Percentiles rank a stretch among this genome's conserved stretches.
phyloP scores from a whole-genome alignment of 2,797 vertebrate species.

The Peromyscus eremicus region DNA sequence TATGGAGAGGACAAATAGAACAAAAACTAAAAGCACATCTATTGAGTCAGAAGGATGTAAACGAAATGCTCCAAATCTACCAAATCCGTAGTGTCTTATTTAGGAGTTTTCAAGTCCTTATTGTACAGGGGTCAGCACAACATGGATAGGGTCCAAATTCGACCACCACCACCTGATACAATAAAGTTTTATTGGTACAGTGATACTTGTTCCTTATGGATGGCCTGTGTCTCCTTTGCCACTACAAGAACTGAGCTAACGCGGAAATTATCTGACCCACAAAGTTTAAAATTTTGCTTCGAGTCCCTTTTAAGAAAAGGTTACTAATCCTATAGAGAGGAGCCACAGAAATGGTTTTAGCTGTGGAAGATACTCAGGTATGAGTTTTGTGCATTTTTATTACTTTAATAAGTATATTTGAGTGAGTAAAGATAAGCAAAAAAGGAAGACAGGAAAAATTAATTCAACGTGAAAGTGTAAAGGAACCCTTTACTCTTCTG shows the following conservation, averaged over 20 bases:
- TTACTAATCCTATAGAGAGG: not conserved
- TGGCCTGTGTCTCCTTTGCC: not conserved
- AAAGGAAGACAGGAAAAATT: not conserved
- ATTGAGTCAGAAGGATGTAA: not conserved
- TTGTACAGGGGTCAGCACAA: not conserved
- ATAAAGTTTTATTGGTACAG: not conserved
- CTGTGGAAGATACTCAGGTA: not conserved
- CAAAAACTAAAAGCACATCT: not conserved
- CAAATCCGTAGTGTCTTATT: not conserved
- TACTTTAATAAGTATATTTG: not conserved
- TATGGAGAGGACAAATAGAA: not conserved
- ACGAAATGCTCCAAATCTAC: not conserved
- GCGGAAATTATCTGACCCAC: not conserved
- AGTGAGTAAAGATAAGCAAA: not conserved
- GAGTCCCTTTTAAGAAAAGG: not conserved
- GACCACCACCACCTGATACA: not conserved
- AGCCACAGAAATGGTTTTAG: not conserved
- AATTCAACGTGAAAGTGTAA: not conserved
- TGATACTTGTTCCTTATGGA: not conserved
- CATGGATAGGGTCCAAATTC: not conserved
- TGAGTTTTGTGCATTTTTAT: not conserved
- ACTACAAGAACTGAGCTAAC: not conserved
- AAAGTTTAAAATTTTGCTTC: not conserved
- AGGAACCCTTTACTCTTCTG: not conserved
- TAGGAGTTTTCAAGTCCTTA: not conserved